Base-by-base conservation (phyloP, 2,113 vertebrate species). In the Oriolus oriolus region DNA sequence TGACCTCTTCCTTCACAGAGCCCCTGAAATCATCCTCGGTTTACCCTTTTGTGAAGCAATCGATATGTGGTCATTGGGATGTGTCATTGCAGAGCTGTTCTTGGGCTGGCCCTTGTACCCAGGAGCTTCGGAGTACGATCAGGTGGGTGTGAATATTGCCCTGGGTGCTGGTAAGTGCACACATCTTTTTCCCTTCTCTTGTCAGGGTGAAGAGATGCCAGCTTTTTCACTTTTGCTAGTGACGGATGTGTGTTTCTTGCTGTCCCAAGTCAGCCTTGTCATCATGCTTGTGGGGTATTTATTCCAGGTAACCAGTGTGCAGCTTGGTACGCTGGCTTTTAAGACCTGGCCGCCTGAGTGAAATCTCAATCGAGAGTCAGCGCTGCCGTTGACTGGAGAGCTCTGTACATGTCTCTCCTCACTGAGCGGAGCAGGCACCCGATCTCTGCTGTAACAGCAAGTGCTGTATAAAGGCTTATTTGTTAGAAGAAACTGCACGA, bases 51-150 rank as follows among this genome's bases (percentile, higher is more conserved):
- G 99, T 44, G 99, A 99, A 97, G 99, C 99, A 47, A 99, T 99
- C 52, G 99, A 99, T 97, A 99, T 99, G 99, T 99, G 99, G 99
- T 99, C 99, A 4, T 97, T 99, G 95, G 99, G 99, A 96, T 99
- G 99, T 89, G 99, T 99, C 96, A 99, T 99, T 64, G 99, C 99
- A 9, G 99, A 99, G 97, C 98, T 99, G 95, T 99, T 99, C 96
- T 98, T 99, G 96, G 99, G 99, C 82, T 99, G 99, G 99, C 99
- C 99, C 0, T 98, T 99, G 79, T 99, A 99, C 96, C 99, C 99
- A 0, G 99, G 99, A 78, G 99, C 99, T 65, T 99, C 99, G 0
- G 99, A 99, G 95, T 99, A 99, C 1, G 99, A 99, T 97, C 99
- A 99, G 99, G 99, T 99, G 97, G 95, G 98, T 96, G 66, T 15